Base-by-base conservation (phyloP, 2,888 invertebrate species). In the Elmis aenea region DNA sequence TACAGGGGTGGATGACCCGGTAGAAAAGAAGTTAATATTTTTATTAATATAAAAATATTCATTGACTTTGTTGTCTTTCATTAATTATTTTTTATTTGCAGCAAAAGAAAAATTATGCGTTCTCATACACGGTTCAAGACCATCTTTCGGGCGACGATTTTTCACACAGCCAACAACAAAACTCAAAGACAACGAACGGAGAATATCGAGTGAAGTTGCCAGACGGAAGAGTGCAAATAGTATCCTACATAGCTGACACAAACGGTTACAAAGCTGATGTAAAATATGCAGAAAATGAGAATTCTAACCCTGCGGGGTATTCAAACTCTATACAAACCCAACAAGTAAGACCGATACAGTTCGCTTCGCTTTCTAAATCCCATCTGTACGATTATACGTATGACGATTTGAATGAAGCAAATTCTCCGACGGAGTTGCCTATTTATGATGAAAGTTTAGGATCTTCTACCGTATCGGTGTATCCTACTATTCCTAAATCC, bases 141-240 rank as follows among this genome's bases (percentile, higher is more conserved):
- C 69, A 70, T 10, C 64, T 73, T 39, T 77, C 76, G 0, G 82
- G 81, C 1, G 80, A 81, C 38, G 80, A 82, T 54, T 82, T 79
- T 63, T 81, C 81, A 0, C 81, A 82, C 51, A 70, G 71, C 1
- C 80, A 82, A 56, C 71, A 74, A 5, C 76, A 78, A 56, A 74
- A 71, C 45, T 76, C 79, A 2, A 72, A 75, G 10, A 75, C 75
- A 0, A 81, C 81, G 4, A 77, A 76, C 39, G 82, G 82, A 2
- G 79, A 81, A 58, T 83, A 82, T 64, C 65, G 79, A 33, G 81
- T 83, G 46, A 75, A 76, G 62, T 68, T 82, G 26, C 82, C 82
- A 1, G 81, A 81, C 51, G 81, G 81, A 1, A 66, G 81, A 32
- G 68, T 74, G 55, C 81, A 81, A 55, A 64, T 64, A 44, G 67